These are phyloP conservation scores for Sebastes trivittatus DNA, from an alignment of 2,797 vertebrate genomes.

Conservation along the genomic window DNA sequence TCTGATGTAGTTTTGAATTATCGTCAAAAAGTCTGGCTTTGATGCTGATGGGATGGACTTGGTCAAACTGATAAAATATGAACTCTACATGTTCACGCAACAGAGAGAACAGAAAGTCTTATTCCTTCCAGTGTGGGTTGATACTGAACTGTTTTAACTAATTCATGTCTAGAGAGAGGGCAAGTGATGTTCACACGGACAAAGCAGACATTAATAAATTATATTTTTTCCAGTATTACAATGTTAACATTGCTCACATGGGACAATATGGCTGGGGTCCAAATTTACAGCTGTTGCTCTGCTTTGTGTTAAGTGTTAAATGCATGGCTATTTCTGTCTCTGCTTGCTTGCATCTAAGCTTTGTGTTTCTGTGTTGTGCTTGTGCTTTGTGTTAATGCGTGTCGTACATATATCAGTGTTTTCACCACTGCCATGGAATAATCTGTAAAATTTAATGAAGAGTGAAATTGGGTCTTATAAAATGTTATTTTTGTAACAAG, in stretches of 20 bases:
- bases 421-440: slow-evolving; percentile 19
- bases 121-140: slow-evolving; percentile 11
- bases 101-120: slow-evolving; percentile 56
- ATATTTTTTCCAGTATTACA: background rate
- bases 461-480: slow-evolving; percentile 9
- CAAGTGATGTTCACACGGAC: background rate
- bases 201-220: background rate
- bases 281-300: slow-evolving; percentile 40
- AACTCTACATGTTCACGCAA: slow-evolving; percentile 55
- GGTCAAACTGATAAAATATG: slow-evolving; percentile 26
- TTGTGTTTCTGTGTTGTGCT: slow-evolving; percentile 53
- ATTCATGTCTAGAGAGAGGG: slow-evolving; percentile 6
- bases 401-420: slow-evolving; percentile 48
- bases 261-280: slow-evolving; percentile 75
- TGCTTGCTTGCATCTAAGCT: slow-evolving; percentile 30
- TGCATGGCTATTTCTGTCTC: slow-evolving; percentile 65
- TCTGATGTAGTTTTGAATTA: slow-evolving; percentile 48
- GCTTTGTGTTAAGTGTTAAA: slow-evolving; percentile 39
- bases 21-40: slow-evolving; percentile 35
- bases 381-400: slow-evolving; percentile 31
- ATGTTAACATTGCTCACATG: slow-evolving; percentile 49
- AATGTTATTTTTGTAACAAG: slow-evolving; percentile 25
- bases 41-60: slow-evolving; percentile 45
- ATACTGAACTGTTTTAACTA: slow-evolving; percentile 5
- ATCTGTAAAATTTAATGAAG: slow-evolving; percentile 4